Conservation (phyloP, 1,140 invertebrate species). For the Neuroterus valhalla region DNA sequence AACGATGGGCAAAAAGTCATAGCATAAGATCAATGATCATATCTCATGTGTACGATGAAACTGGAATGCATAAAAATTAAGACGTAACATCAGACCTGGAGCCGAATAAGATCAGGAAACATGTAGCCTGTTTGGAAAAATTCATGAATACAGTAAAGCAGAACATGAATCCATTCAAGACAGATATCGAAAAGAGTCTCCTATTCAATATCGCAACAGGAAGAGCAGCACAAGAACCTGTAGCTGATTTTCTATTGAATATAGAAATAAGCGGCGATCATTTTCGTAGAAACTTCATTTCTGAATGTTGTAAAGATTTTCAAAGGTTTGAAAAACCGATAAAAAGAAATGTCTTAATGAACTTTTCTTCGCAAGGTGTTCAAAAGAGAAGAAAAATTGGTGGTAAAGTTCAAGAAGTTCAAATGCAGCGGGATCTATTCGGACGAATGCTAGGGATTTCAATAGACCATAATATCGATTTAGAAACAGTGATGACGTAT, state of each 20-base stretch:
- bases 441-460: too few relatives aligned
- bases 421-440: conserved; percentile 9
- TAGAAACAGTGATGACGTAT: too few relatives aligned
- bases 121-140: neutral
- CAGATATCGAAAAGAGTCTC: too few relatives aligned
- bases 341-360: conserved; percentile 41
- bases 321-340: conserved; percentile 42
- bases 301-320: conserved; percentile 12
- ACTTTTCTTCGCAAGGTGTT: conserved; percentile 27
- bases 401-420: conserved; percentile 41
- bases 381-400: conserved; percentile 40
- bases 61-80: neutral
- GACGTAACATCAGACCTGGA: neutral
- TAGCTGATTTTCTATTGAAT: conserved; percentile 24
- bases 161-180: neutral
- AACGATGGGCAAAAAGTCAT: conserved; percentile 15
- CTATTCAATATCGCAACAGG: too few relatives aligned
- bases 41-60: neutral
- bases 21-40: neutral
- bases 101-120: neutral
- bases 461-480: too few relatives aligned
- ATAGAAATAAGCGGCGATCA: conserved; percentile 32
- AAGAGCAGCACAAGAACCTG: conserved; percentile 15
- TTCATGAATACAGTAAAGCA: neutral
- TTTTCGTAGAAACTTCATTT: conserved; percentile 36